Evolutionary conservation across 1,140 invertebrate genomes (phyloP).

Genomic region (Heliconius himera): DNA sequence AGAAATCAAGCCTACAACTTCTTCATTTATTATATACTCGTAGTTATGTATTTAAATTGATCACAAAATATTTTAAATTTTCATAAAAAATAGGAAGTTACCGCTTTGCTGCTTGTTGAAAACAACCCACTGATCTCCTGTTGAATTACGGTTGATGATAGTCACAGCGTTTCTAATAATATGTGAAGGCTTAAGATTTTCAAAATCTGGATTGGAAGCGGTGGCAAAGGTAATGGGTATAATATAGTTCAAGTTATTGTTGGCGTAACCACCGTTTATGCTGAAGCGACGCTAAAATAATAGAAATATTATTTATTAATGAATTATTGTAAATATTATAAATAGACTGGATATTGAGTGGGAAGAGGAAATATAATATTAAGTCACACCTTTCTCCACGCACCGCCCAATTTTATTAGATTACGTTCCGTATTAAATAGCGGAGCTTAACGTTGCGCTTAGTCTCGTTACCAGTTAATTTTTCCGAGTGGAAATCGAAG

Average conservation of each 20-base stretch:
- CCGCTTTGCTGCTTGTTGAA: slow-evolving; percentile 84
- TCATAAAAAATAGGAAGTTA: slow-evolving; percentile 40
- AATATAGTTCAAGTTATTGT: slow-evolving; percentile 68
- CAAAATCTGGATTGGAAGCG: slow-evolving; percentile 69
- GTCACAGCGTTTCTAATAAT: slow-evolving; percentile 52
- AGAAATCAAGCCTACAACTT: no score
- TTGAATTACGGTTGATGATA: slow-evolving; percentile 48
- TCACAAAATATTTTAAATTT: neutral
- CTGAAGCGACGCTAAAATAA: slow-evolving; percentile 65
- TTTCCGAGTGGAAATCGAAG: no score
- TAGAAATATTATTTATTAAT: neutral
- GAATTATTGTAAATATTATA: neutral
- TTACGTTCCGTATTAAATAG: no score
- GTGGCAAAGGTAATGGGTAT: slow-evolving; percentile 82
- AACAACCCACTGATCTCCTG: slow-evolving; percentile 81
- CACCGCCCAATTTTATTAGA: no score
- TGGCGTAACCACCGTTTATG: slow-evolving; percentile 62
- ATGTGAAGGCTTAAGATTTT: slow-evolving; percentile 70
- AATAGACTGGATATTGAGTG: neutral
- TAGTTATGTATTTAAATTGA: no score
- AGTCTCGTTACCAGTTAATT: no score
- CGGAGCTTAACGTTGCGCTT: no score
- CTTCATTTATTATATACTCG: no score
- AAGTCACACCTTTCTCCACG: no score
- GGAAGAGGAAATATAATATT: no score